Evolutionary conservation across 2,888 invertebrate genomes (phyloP).

Genomic region (Schizotus pectinicornis): DNA sequence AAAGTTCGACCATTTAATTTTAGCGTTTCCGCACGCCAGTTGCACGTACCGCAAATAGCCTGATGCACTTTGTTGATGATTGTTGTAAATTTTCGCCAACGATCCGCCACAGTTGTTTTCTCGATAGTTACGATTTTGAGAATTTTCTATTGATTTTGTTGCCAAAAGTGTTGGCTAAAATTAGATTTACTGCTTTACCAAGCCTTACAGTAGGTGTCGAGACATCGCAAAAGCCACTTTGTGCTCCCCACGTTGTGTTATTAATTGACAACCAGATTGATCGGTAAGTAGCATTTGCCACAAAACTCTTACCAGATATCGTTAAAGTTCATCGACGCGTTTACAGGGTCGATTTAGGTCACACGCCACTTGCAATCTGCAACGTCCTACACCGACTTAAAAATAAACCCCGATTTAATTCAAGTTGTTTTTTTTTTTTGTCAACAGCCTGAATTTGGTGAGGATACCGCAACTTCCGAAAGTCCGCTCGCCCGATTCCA

Average conservation of each 20-base stretch:
- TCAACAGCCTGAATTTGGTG: slow-evolving; percentile 43
- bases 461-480: slow-evolving; percentile 44
- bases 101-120: too few relatives aligned
- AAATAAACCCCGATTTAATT: background rate
- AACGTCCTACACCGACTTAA: background rate
- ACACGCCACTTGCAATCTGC: too few relatives aligned
- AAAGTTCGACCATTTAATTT: slow-evolving; percentile 10
- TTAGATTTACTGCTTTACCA: slow-evolving; percentile 34
- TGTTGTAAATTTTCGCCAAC: too few relatives aligned
- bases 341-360: too few relatives aligned
- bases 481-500: slow-evolving; percentile 32
- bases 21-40: slow-evolving; percentile 20
- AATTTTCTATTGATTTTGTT: slow-evolving; percentile 36
- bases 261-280: background rate
- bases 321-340: background rate
- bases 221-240: background rate
- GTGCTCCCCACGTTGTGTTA: too few relatives aligned
- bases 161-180: slow-evolving; percentile 41
- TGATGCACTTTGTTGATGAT: too few relatives aligned
- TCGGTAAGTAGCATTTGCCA: background rate
- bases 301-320: background rate
- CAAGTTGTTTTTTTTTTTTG: slow-evolving; percentile 20
- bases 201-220: slow-evolving; percentile 9
- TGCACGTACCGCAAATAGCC: background rate
- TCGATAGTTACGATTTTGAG: background rate